Percentiles rank a stretch among this genome's conserved stretches.
Conservation (phyloP, 2,113 vertebrate genomes). For the Oxyura jamaicensis region DNA sequence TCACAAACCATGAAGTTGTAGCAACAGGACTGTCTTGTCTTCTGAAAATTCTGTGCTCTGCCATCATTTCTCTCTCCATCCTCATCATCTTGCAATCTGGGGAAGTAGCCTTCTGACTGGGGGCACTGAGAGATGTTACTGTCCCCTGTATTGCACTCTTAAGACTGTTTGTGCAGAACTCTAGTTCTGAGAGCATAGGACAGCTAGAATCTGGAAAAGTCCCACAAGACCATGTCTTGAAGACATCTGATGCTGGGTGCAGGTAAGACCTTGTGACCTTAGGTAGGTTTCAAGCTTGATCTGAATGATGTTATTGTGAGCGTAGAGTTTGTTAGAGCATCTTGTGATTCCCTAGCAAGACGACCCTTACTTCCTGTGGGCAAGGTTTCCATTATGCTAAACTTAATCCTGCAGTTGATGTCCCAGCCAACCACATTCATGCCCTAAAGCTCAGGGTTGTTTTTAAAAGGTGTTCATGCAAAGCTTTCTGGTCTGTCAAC, state of each 20-base stretch:
- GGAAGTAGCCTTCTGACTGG: background rate
- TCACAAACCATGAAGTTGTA: background rate
- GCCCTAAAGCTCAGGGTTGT: constrained; percentile 16
- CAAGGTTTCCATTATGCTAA: background rate
- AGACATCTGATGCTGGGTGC: background rate
- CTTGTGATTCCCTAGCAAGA: background rate
- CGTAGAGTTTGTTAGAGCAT: too few species aligned
- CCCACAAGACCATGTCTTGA: rapidly evolving
- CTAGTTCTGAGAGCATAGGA: background rate
- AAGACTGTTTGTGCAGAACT: background rate
- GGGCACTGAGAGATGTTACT: rapidly evolving
- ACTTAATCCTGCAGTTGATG: background rate
- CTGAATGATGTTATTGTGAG: rapidly evolving
- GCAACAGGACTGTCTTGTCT: background rate
- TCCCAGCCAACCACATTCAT: background rate
- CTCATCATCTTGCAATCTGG: background rate
- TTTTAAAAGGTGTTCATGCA: constrained; percentile 19
- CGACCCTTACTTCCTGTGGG: background rate
- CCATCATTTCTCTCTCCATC: background rate
- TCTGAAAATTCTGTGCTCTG: background rate
- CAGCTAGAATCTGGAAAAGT: background rate
- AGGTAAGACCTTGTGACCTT: background rate
- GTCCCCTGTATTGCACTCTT: background rate
- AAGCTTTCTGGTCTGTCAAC: constrained; percentile 52
- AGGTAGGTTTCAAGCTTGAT: background rate